Percentiles rank a stretch among this genome's conserved stretches.
Conservation (phyloP, 2,888 invertebrate species). For the Tuta absoluta region DNA sequence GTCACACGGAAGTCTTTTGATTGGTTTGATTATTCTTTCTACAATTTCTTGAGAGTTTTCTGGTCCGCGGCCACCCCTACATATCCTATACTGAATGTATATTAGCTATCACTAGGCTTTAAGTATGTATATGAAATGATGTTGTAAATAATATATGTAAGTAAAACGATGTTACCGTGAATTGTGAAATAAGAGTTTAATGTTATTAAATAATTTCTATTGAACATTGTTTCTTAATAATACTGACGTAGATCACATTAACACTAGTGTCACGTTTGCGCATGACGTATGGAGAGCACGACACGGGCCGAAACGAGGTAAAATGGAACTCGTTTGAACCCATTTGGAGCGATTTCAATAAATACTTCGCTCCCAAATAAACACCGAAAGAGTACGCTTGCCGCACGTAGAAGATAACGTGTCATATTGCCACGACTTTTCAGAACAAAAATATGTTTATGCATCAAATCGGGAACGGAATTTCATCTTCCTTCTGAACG, state of each 20-base stretch:
- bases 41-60: neutral
- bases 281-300: conserved; percentile 21
- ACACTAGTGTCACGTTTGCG: conserved; percentile 37
- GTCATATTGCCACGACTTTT: neutral
- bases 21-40: too few species aligned
- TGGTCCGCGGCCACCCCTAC: conserved; percentile 8
- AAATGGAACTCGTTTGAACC: conserved; percentile 7
- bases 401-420: neutral
- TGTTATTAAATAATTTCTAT: conserved; percentile 82
- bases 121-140: conserved; percentile 66
- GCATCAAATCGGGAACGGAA: too few species aligned
- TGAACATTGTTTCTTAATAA: conserved; percentile 74
- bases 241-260: conserved; percentile 78
- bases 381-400: neutral
- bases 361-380: conserved; percentile 6
- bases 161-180: conserved; percentile 82
- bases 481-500: too few species aligned
- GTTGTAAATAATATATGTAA: conserved; percentile 80
- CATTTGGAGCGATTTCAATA: conserved; percentile 10
- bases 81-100: conserved; percentile 31
- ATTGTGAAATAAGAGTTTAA: conserved; percentile 82
- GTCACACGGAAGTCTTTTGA: too few species aligned
- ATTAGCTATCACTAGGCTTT: conserved; percentile 41
- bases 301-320: neutral
- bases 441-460: too few species aligned